A percentile compares a stretch with the other conserved stretches of the same genome.
phyloP scores from a whole-genome alignment of 2,888 invertebrate genomes.

The Linhomoeus sp. region DNA sequence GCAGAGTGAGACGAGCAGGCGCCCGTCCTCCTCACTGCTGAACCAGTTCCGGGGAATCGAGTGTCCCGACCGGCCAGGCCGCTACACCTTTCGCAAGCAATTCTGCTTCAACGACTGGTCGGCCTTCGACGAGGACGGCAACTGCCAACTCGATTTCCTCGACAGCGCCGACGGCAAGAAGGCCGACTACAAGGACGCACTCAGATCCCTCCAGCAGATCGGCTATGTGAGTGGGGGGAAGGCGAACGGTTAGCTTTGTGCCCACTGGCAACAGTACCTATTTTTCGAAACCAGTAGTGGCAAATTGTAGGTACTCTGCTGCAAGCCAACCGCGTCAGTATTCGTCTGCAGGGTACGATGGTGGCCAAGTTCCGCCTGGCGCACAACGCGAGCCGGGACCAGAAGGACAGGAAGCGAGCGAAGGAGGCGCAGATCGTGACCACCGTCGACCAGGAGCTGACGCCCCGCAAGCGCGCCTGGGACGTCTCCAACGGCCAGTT shows the following conservation, averaged over 20 bases:
- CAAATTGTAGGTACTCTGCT: too few species aligned
- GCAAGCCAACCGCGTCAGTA: too few species aligned
- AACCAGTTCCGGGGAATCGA: slow-evolving; percentile 18
- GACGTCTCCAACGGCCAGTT: slow-evolving; percentile 24
- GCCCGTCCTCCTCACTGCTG: slow-evolving; percentile 10
- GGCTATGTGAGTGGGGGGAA: slow-evolving; percentile 19
- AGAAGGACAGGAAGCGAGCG: slow-evolving; percentile 14
- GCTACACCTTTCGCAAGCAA: slow-evolving; percentile 22
- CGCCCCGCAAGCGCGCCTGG: slow-evolving; percentile 18
- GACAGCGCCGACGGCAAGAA: slow-evolving; percentile 12
- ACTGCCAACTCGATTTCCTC: slow-evolving; percentile 25
- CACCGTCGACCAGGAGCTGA: slow-evolving; percentile 13
- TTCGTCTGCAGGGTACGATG: slow-evolving; percentile 18
- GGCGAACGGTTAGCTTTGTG: not conserved
- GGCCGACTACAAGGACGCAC: slow-evolving; percentile 18
- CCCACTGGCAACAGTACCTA: too few species aligned
- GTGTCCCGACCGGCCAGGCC: slow-evolving; percentile 20
- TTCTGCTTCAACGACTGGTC: slow-evolving; percentile 28
- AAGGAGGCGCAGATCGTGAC: slow-evolving; percentile 22
- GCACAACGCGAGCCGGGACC: slow-evolving; percentile 20
- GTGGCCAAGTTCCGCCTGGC: slow-evolving; percentile 25
- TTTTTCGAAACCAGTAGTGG: too few species aligned
- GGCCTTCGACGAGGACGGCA: slow-evolving; percentile 22
- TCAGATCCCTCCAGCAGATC: slow-evolving; percentile 21
- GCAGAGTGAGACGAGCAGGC: too few species aligned